Evolutionary conservation across 2,888 invertebrate genomes (phyloP).

Genomic region (Ommatoiulus sabulosus): DNA sequence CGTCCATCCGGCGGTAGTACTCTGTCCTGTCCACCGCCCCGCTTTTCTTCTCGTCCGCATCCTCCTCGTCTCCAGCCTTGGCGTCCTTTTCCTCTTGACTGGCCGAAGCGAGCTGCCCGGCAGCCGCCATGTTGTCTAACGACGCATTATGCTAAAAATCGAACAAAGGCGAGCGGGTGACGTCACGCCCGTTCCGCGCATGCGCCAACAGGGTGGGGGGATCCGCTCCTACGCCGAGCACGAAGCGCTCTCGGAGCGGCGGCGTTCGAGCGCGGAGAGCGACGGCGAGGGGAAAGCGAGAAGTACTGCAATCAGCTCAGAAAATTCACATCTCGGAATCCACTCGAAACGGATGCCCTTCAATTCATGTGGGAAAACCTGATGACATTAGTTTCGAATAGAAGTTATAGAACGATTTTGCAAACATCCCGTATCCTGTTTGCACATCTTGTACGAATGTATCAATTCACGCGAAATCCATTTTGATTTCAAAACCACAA

Average conservation of each 20-base stretch:
- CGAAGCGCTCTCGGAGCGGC: neutral
- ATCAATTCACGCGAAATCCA: too few relatives aligned
- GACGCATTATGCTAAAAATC: constrained; percentile 27
- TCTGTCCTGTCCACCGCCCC: neutral
- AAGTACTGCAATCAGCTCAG: neutral
- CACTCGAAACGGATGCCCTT: too few relatives aligned
- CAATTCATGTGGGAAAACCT: too few relatives aligned
- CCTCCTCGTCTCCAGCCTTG: neutral
- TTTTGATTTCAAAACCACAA: too few relatives aligned
- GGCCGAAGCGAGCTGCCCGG: neutral
- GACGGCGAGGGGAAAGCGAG: neutral
- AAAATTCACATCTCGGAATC: too few relatives aligned
- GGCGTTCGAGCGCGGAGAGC: neutral
- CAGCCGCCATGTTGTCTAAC: constrained; percentile 16
- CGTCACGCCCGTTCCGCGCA: neutral
- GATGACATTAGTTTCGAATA: too few relatives aligned
- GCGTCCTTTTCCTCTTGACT: neutral
- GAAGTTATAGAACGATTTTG: too few relatives aligned
- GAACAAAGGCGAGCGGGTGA: neutral
- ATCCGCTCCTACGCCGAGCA: too few relatives aligned
- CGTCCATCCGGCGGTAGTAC: constrained; percentile 16
- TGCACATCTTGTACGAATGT: too few relatives aligned
- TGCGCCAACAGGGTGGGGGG: neutral
- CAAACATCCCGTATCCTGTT: too few relatives aligned
- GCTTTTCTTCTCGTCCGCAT: neutral